phyloP scores from a whole-genome alignment of 2,888 invertebrate genomes.

The Griposia aprilina region DNA sequence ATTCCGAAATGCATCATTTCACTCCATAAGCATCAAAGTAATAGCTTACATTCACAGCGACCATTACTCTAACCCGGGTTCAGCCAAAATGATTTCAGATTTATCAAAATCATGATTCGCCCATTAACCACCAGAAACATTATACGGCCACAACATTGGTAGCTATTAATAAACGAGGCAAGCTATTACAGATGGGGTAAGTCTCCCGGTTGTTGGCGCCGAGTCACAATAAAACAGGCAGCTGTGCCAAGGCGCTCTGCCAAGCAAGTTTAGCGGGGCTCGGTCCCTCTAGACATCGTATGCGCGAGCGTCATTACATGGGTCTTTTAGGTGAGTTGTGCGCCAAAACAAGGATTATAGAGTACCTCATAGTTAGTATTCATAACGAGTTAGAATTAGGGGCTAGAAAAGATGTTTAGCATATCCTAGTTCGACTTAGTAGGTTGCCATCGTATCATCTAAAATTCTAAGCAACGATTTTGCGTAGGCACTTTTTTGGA shows the following conservation, averaged over 20 bases:
- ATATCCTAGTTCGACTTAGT: conserved; percentile 23
- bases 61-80: conserved; percentile 57
- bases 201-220: conserved; percentile 83
- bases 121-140: conserved; percentile 79
- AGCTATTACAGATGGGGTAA: conserved; percentile 81
- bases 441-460: neutral
- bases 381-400: conserved; percentile 38
- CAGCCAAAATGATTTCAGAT: conserved; percentile 72
- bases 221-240: conserved; percentile 81
- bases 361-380: conserved; percentile 30
- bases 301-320: conserved; percentile 62
- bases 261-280: conserved; percentile 79
- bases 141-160: conserved; percentile 77
- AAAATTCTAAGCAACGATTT: neutral
- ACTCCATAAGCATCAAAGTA: conserved; percentile 40
- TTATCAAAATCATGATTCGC: conserved; percentile 78
- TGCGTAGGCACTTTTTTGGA: neutral
- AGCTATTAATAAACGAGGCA: conserved; percentile 80
- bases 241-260: conserved; percentile 83
- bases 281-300: conserved; percentile 63
- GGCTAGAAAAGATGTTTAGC: conserved; percentile 31
- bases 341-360: conserved; percentile 61
- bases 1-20: conserved; percentile 46
- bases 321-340: conserved; percentile 49
- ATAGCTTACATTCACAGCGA: conserved; percentile 57